These are phyloP conservation scores for Rhagoletis zephyria DNA, from an alignment of 1,140 invertebrate species.

Conservation along the genomic window DNA sequence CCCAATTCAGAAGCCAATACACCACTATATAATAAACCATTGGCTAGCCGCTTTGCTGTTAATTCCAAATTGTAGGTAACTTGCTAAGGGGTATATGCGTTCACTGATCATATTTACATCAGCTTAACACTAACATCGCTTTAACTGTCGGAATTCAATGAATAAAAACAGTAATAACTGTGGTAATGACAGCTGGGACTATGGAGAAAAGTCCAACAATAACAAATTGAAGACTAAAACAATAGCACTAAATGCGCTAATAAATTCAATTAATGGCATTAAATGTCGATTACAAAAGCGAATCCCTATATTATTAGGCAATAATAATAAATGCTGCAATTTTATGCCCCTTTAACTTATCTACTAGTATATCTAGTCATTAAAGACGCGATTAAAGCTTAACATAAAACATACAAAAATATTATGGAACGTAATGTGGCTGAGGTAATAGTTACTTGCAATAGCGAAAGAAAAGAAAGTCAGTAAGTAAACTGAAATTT, in stretches of 20 bases:
- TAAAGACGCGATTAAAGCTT: constrained; percentile 11
- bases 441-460: background rate
- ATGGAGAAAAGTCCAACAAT: background rate
- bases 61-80: no score
- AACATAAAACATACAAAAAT: background rate
- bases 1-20: no score
- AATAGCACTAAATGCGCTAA: constrained; percentile 24
- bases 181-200: background rate
- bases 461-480: background rate
- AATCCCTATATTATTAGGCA: background rate
- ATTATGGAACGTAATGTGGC: background rate
- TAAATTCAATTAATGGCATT: constrained; percentile 36
- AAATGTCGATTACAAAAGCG: background rate
- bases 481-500: background rate
- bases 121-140: background rate
- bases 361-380: background rate
- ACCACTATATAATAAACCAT: no score
- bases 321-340: constrained; percentile 9
- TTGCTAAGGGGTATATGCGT: no score
- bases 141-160: background rate
- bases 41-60: no score
- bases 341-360: constrained; percentile 36
- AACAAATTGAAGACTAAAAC: background rate
- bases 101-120: no score
- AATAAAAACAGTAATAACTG: constrained; percentile 4